These are phyloP conservation scores for Drosophila tropicalis DNA, from an alignment of 1,140 invertebrate species.

Conservation along the genomic window DNA sequence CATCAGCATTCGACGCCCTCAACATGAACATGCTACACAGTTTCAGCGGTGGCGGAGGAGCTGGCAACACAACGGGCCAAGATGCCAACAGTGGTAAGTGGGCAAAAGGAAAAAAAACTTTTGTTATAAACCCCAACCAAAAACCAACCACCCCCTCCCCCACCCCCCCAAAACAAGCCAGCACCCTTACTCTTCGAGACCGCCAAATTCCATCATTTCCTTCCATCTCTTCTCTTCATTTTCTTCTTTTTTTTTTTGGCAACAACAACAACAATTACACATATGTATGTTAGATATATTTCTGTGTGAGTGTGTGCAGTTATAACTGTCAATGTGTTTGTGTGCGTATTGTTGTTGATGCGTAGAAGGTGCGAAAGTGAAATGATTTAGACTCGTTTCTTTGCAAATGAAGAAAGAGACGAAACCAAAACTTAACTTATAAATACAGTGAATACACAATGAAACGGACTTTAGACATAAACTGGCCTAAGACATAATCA, in stretches of 20 bases:
- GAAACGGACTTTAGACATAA: conserved; percentile 12
- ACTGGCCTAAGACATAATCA: too few relatives aligned
- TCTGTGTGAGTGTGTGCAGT: conserved; percentile 13
- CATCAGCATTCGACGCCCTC: conserved; percentile 13
- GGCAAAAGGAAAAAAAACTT: conserved; percentile 42
- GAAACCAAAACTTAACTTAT: not conserved
- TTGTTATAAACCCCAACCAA: conserved; percentile 10
- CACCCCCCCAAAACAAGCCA: not conserved
- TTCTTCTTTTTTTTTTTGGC: too few relatives aligned
- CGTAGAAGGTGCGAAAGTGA: conserved; percentile 76
- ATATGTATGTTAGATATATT: conserved; percentile 28
- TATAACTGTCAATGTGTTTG: not conserved
- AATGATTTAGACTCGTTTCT: conserved; percentile 59
- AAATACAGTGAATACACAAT: conserved; percentile 29
- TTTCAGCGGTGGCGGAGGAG: conserved; percentile 70
- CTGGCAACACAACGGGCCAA: conserved; percentile 54
- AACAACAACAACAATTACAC: conserved; percentile 46
- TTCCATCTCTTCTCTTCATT: conserved; percentile 8
- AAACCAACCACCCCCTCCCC: not conserved
- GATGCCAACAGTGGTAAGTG: conserved; percentile 75
- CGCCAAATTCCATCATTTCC: conserved; percentile 18
- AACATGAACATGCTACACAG: conserved; percentile 81
- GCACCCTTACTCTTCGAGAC: not conserved
- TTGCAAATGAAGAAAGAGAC: conserved; percentile 7
- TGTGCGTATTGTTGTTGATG: conserved; percentile 46